Evolutionary conservation across 2,888 invertebrate genomes (phyloP).

Genomic region (Ochropleura plecta): DNA sequence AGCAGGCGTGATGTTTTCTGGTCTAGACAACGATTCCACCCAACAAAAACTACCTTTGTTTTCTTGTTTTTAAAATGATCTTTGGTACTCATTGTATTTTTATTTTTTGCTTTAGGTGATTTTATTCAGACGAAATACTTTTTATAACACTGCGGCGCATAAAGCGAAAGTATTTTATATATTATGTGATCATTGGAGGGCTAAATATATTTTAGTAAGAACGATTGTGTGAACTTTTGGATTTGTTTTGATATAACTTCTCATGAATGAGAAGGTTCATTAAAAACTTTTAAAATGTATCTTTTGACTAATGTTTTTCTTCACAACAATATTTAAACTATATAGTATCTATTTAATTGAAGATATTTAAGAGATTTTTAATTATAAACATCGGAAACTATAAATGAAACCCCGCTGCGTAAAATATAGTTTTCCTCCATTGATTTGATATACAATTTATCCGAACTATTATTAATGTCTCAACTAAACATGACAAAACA

Average conservation of each 20-base stretch:
- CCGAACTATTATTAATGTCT: too few relatives aligned
- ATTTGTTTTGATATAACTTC: conserved; percentile 20
- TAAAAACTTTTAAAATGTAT: neutral
- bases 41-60: conserved; percentile 4
- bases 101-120: neutral
- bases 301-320: neutral
- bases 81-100: neutral
- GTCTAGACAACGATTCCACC: conserved; percentile 6
- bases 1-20: conserved; percentile 2
- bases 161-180: neutral
- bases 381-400: neutral
- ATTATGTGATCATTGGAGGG: neutral
- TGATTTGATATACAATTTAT: neutral
- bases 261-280: neutral
- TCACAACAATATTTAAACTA: neutral
- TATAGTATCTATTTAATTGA: neutral
- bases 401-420: conserved; percentile 9
- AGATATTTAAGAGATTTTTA: neutral
- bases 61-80: neutral
- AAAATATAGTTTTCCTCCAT: neutral
- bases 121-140: neutral
- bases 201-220: conserved; percentile 9
- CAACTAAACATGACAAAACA: neutral
- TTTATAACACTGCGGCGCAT: neutral
- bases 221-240: conserved; percentile 20